Percentiles rank a stretch among this genome's conserved stretches.
These are phyloP conservation scores for Pachypanchax playfairii DNA, from an alignment of 2,113 vertebrate species.

Conservation along the genomic window DNA sequence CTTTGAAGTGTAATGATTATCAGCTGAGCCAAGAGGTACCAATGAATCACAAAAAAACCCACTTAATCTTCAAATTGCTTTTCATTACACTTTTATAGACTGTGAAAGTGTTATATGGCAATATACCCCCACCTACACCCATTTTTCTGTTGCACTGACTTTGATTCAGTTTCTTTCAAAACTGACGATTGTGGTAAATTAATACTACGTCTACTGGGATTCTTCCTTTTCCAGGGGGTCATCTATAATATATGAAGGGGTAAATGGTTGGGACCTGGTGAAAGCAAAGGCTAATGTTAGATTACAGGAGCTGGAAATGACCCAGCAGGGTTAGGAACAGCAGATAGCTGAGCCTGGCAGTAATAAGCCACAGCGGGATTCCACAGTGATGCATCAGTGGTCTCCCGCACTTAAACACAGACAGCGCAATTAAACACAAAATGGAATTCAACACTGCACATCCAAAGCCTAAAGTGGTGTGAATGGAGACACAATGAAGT, in stretches of 20 bases:
- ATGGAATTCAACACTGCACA: conserved; percentile 39
- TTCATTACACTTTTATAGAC: conserved; percentile 75
- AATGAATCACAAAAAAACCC: conserved; percentile 65
- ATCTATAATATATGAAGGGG: conserved; percentile 71
- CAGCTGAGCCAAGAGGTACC: conserved; percentile 65
- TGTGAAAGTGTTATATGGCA: conserved; percentile 65
- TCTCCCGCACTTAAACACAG: conserved; percentile 46
- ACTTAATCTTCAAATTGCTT: conserved; percentile 70
- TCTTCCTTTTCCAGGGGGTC: conserved; percentile 63
- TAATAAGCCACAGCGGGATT: conserved; percentile 75
- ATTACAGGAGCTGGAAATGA: conserved; percentile 70
- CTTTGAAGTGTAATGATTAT: conserved; percentile 65
- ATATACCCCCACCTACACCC: conserved; percentile 33
- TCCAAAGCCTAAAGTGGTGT: conserved; percentile 24
- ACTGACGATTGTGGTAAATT: conserved; percentile 60
- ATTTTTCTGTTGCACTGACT: conserved; percentile 41
- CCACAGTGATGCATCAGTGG: conserved; percentile 51
- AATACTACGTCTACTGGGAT: conserved; percentile 68
- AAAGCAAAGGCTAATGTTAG: conserved; percentile 61
- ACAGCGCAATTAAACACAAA: conserved; percentile 62
- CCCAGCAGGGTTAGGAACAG: conserved; percentile 66
- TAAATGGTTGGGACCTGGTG: conserved; percentile 68
- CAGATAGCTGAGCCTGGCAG: conserved; percentile 53
- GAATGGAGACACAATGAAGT: conserved; percentile 26
- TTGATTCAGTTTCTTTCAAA: conserved; percentile 70